phyloP scores from a whole-genome alignment of 92 coral and sea anemone genomes.

The Parazoanthus darwini region DNA sequence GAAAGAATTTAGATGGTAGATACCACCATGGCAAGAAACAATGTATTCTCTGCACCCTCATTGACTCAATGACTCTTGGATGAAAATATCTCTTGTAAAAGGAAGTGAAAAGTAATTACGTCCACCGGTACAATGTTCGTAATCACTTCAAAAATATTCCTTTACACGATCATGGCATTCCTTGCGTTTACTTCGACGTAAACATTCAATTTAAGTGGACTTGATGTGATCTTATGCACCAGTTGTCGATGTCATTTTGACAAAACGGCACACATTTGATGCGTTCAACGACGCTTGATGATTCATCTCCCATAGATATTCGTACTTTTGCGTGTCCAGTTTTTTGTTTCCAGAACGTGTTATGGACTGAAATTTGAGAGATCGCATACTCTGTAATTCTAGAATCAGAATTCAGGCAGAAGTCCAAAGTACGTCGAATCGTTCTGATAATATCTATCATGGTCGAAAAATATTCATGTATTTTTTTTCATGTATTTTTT shows the following conservation, averaged over 20 bases:
- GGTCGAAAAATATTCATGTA: not conserved
- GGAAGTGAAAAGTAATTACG: not conserved
- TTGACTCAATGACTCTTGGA: too few relatives aligned
- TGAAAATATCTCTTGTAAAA: not conserved
- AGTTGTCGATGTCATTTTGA: not conserved
- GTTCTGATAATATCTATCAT: not conserved
- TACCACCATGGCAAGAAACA: not conserved
- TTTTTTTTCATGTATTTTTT: not conserved
- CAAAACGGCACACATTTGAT: not conserved
- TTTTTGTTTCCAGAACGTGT: slow-evolving; percentile 4
- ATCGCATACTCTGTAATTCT: not conserved
- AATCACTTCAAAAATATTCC: not conserved
- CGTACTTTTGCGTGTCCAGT: not conserved
- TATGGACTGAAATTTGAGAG: not conserved
- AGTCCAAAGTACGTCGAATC: not conserved
- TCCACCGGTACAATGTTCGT: not conserved
- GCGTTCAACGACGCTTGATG: not conserved
- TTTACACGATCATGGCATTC: not conserved
- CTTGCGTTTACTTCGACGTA: not conserved
- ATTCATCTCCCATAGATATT: not conserved
- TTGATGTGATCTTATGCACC: too few relatives aligned
- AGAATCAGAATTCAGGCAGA: not conserved
- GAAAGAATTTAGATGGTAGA: not conserved
- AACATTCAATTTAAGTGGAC: not conserved
- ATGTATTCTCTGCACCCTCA: not conserved